phyloP scores from a whole-genome alignment of 2,113 vertebrate species.

The Apistogramma diplotaenia region DNA sequence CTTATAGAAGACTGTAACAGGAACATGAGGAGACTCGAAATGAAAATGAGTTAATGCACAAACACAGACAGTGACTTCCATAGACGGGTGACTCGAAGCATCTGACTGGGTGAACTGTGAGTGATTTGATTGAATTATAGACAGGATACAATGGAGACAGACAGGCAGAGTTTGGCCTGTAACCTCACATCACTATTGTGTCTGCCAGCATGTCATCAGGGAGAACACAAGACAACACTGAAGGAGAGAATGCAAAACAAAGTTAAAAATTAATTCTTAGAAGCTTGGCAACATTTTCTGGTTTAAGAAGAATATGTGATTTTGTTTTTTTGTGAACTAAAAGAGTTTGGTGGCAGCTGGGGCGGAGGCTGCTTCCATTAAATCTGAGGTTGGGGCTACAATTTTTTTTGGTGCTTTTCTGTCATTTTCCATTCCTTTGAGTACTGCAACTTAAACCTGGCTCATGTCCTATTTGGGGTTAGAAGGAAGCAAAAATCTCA shows the following conservation, averaged over 20 bases:
- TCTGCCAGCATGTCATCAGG: not conserved
- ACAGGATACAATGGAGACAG: constrained; percentile 41
- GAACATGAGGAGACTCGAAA: constrained; percentile 9
- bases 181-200: constrained; percentile 12
- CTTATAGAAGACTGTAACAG: not conserved
- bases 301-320: not conserved
- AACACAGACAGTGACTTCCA: constrained; percentile 29
- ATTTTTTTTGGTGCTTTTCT: not conserved
- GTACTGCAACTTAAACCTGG: not conserved
- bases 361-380: not conserved
- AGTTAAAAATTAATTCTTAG: not conserved
- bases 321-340: not conserved
- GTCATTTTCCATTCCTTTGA: not conserved
- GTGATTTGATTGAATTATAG: constrained; percentile 46
- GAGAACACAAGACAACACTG: not conserved
- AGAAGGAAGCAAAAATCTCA: not conserved
- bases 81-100: constrained; percentile 37
- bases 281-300: not conserved
- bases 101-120: constrained; percentile 36
- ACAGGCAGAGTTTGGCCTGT: not conserved
- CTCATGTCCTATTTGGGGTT: not conserved
- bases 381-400: not conserved
- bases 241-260: not conserved
- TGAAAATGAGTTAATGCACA: constrained; percentile 25
- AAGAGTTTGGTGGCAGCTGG: not conserved